phyloP scores from a whole-genome alignment of 2,797 vertebrate species.

The Selene dorsalis region DNA sequence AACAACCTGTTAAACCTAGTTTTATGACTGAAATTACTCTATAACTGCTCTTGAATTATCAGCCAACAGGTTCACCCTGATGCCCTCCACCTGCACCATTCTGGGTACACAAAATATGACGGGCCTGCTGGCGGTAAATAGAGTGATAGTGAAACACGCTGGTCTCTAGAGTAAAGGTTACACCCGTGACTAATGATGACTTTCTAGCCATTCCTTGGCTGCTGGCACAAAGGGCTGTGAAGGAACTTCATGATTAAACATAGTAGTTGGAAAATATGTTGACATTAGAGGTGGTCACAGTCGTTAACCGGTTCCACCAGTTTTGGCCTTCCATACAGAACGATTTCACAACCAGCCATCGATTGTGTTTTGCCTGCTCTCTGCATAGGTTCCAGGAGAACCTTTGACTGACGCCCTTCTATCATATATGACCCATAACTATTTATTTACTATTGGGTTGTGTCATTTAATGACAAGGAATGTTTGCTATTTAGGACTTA shows the following conservation, averaged over 20 bases:
- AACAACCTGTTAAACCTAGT: background rate
- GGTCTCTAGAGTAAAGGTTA: constrained; percentile 12
- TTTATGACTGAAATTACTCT: background rate
- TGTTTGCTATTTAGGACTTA: background rate
- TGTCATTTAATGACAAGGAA: background rate
- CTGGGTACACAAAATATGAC: background rate
- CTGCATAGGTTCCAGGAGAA: background rate
- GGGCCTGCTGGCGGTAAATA: background rate
- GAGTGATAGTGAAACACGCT: constrained; percentile 3
- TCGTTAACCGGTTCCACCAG: constrained; percentile 54
- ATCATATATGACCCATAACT: background rate
- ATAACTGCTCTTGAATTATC: background rate
- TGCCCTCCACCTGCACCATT: background rate
- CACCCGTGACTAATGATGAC: constrained; percentile 50
- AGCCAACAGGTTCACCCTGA: too few species aligned
- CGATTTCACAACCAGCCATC: constrained; percentile 17
- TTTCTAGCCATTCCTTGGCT: constrained; percentile 40
- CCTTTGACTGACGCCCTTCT: background rate
- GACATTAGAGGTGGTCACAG: constrained; percentile 50
- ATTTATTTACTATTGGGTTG: background rate
- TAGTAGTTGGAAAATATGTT: constrained; percentile 46
- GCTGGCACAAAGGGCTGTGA: background rate
- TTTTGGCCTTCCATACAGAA: constrained; percentile 24
- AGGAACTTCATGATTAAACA: constrained; percentile 13
- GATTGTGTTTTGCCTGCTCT: background rate